Evolutionary conservation across 2,888 invertebrate species (phyloP).

Genomic region (Polydesmus complanatus): DNA sequence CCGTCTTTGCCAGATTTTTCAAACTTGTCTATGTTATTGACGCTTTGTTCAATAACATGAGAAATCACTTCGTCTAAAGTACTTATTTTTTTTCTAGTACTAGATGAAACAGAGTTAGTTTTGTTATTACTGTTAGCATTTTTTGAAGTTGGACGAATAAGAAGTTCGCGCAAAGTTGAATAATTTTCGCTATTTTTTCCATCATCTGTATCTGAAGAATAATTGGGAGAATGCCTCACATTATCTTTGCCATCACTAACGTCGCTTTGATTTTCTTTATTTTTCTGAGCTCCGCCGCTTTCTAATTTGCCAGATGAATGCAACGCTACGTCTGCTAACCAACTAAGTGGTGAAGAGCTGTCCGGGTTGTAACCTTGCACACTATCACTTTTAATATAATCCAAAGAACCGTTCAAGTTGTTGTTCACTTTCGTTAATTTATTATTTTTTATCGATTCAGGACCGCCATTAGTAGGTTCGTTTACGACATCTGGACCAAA

Average conservation of each 20-base stretch:
- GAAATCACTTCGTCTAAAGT: slow-evolving; percentile 64
- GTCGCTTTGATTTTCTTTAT: slow-evolving; percentile 11
- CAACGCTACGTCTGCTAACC: slow-evolving; percentile 53
- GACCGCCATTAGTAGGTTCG: slow-evolving; percentile 27
- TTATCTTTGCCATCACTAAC: neutral
- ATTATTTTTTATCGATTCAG: slow-evolving; percentile 33
- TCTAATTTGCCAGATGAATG: slow-evolving; percentile 32
- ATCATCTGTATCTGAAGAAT: slow-evolving; percentile 49
- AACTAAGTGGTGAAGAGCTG: slow-evolving; percentile 42
- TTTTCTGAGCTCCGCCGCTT: slow-evolving; percentile 22
- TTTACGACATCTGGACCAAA: slow-evolving; percentile 27
- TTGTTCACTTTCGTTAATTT: slow-evolving; percentile 30
- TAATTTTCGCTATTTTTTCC: slow-evolving; percentile 48
- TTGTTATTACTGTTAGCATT: slow-evolving; percentile 34
- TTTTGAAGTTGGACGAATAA: slow-evolving; percentile 51
- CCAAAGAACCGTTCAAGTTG: slow-evolving; percentile 17
- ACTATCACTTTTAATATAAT: slow-evolving; percentile 34
- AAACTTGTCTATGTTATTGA: slow-evolving; percentile 39
- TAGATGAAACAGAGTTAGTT: slow-evolving; percentile 19
- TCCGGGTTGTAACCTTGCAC: slow-evolving; percentile 28
- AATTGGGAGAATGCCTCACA: slow-evolving; percentile 23
- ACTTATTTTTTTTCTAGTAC: slow-evolving; percentile 49
- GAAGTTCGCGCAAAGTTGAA: slow-evolving; percentile 63
- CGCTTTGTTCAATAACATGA: slow-evolving; percentile 54
- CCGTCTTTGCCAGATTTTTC: slow-evolving; percentile 32